Percentiles rank a stretch among this genome's conserved stretches.
phyloP scores from a whole-genome alignment of 2,797 vertebrate genomes.

The Hydrocynus forskahlii region DNA sequence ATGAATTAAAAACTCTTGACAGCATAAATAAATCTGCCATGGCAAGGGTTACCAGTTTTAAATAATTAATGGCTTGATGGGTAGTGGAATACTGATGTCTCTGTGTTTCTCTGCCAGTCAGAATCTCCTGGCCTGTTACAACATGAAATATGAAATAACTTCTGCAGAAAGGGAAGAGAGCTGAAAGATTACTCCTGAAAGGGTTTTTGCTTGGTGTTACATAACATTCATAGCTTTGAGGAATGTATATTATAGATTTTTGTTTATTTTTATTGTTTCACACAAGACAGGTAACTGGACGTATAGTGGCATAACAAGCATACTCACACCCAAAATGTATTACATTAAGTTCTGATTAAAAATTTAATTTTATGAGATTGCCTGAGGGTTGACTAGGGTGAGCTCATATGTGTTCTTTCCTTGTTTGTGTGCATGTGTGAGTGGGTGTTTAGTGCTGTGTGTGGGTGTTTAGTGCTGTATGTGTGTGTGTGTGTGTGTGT shows the following conservation, averaged over 20 bases:
- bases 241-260: not conserved
- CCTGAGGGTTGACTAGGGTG: not conserved
- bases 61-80: no score
- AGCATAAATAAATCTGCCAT: no score
- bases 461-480: constrained; percentile 35
- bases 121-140: no score
- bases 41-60: no score
- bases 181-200: not conserved
- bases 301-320: no score
- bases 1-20: no score
- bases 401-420: constrained; percentile 5
- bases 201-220: not conserved
- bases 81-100: not conserved
- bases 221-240: not conserved
- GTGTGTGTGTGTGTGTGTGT: constrained; percentile 7
- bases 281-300: no score
- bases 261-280: not conserved
- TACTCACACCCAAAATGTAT: no score
- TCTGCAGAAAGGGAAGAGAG: not conserved
- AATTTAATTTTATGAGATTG: not conserved
- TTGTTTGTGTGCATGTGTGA: constrained; percentile 39
- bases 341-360: not conserved
- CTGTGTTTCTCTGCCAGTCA: not conserved
- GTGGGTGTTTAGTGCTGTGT: constrained; percentile 17
- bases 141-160: no score